A percentile compares a stretch with the other conserved stretches of the same genome.
These are phyloP conservation scores for Mesorhabditis spiculigera DNA, from an alignment of 2,888 invertebrate genomes.

Conservation along the genomic window DNA sequence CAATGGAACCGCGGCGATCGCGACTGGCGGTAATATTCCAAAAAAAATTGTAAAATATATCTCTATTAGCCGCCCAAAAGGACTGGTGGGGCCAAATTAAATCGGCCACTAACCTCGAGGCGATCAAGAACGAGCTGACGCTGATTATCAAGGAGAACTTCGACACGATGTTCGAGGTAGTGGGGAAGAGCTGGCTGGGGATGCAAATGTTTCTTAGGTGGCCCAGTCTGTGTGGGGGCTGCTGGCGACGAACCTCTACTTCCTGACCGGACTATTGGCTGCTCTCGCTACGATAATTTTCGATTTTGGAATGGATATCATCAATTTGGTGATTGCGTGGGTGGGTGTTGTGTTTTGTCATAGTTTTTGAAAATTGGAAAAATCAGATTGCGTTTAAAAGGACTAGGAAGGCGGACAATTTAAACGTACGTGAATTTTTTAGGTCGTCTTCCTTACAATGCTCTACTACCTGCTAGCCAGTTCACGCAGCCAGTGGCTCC, in stretches of 20 bases:
- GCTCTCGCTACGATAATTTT: conserved; percentile 49
- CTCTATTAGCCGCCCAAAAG: conserved; percentile 14
- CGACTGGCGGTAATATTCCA: conserved; percentile 2
- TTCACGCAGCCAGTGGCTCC: conserved; percentile 82
- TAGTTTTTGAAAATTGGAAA: no score
- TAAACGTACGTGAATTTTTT: conserved; percentile 8
- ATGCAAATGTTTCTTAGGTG: conserved; percentile 32
- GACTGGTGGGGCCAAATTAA: conserved; percentile 48
- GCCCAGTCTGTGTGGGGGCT: conserved; percentile 52
- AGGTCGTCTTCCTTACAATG: conserved; percentile 95
- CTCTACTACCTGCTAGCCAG: conserved; percentile 89
- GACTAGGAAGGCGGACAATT: not conserved
- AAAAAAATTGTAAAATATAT: not conserved
- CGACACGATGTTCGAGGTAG: conserved; percentile 55
- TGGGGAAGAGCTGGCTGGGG: not conserved
- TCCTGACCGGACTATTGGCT: conserved; percentile 44
- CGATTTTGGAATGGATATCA: conserved; percentile 56
- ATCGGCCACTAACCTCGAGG: conserved; percentile 47
- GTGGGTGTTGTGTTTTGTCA: conserved; percentile 20
- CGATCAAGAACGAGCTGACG: conserved; percentile 51
- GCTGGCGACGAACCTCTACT: conserved; percentile 45
- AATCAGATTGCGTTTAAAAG: no score
- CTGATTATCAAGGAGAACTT: conserved; percentile 56
- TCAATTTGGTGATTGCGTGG: conserved; percentile 54
- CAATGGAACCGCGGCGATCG: no score